These are phyloP conservation scores for Patella ulyssiponensis DNA, from an alignment of 2,888 invertebrate species.

Conservation along the genomic window DNA sequence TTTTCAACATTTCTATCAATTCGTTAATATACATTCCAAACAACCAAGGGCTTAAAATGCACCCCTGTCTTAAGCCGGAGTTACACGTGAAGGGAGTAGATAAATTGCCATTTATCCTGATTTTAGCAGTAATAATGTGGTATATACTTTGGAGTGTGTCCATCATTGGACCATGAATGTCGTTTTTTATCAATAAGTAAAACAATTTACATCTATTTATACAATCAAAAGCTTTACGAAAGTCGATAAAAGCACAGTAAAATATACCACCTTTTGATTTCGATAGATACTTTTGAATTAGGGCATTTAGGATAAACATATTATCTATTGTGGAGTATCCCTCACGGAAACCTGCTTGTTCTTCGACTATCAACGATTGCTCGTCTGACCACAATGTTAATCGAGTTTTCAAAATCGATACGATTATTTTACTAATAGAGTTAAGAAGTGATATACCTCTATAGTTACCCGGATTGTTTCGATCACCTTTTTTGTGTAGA, in stretches of 20 bases:
- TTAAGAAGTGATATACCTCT: neutral
- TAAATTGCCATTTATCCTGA: neutral
- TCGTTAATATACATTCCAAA: neutral
- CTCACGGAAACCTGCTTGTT: neutral
- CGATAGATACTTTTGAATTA: neutral
- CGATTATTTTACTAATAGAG: neutral
- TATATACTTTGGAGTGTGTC: neutral
- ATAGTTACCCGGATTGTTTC: neutral
- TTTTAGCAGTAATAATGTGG: neutral
- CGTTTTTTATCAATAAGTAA: neutral
- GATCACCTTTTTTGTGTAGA: neutral
- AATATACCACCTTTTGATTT: neutral
- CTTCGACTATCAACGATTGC: conserved; percentile 4
- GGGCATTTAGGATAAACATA: neutral
- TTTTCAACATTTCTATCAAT: no score
- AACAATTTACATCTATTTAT: conserved; percentile 8
- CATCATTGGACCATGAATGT: neutral
- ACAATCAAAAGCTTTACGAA: neutral
- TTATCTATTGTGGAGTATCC: conserved; percentile 1
- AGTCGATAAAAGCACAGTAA: conserved; percentile 5
- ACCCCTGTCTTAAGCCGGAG: neutral
- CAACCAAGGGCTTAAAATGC: neutral
- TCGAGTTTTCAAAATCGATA: conserved; percentile 8
- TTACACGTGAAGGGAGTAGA: neutral
- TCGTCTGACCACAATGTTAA: conserved; percentile 13